These are phyloP conservation scores for Tamandua tetradactyla DNA, from an alignment of 2,797 vertebrate genomes.

Conservation along the genomic window DNA sequence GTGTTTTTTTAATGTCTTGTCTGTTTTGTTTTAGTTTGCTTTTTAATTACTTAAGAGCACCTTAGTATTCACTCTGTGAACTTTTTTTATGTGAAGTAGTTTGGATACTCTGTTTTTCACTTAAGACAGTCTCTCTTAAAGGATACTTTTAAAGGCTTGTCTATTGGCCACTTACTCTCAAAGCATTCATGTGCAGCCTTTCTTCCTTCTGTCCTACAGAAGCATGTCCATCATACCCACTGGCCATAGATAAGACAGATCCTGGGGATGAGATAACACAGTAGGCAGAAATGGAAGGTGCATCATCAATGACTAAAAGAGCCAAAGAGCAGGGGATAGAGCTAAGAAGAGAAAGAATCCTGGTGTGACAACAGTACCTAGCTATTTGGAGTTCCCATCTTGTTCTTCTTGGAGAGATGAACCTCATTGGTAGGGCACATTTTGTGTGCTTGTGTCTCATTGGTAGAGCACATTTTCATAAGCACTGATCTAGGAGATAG, in stretches of 20 bases:
- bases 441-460: too few relatives aligned
- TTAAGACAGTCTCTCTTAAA: neutral
- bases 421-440: neutral
- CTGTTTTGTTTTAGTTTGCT: neutral
- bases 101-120: neutral
- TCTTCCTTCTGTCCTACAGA: too few relatives aligned
- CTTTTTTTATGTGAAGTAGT: neutral
- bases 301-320: neutral
- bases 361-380: accelerated
- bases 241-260: accelerated
- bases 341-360: accelerated
- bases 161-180: accelerated
- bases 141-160: accelerated
- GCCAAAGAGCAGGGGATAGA: too few relatives aligned
- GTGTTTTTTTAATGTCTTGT: neutral
- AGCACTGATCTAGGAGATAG: too few relatives aligned
- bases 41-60: neutral
- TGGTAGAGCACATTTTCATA: neutral
- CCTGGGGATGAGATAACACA: too few relatives aligned
- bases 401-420: accelerated
- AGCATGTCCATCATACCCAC: neutral
- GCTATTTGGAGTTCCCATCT: neutral
- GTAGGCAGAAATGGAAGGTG: neutral
- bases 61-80: neutral
- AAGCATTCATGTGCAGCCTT: neutral